Evolutionary conservation across 2,888 invertebrate species (phyloP), one percentile per base, ranked within the genome.

Genomic region (Ophion slaviceki): DNA sequence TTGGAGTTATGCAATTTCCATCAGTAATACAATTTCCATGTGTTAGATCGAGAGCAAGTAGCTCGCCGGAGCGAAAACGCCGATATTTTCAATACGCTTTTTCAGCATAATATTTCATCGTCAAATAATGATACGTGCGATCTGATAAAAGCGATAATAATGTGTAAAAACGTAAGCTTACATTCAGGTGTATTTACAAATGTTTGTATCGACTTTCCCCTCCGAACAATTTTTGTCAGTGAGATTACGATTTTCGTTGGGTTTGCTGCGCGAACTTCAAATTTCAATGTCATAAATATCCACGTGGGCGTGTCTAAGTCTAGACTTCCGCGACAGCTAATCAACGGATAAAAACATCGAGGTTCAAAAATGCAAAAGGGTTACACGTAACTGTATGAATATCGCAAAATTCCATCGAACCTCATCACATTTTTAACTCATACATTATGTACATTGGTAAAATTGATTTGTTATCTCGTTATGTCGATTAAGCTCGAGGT

Each of bases 121-220:
- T 67, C 67, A 36, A 71, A 61, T 70, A 76, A 82, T 67, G 72
- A 80, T 32, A 70, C 74, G 80, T 70, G 72, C 80, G 66, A 83
- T 80, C 83, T 83, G 74, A 80, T 83, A 59, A 62, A 86, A 86
- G 85, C 82, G 59, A 71, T 76, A 75, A 59, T 24, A 75, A 79
- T 64, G 71, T 61, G 8, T 80, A 85, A 82, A 85, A 83, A 86
- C 82, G 61, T 72, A 77, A 86, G 67, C 67, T 86, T 86, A 82
- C 80, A 74, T 74, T 74, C 68, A 67, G 76, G 72, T 80, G 71
- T 86, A 83, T 86, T 83, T 83, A 86, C 83, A 86, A 83, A 57
- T 80, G 83, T 78, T 45, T 47, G 71, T 85, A 59, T 78, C 80
- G 14, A 83, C 78, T 45, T 40, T 76, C 68, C 59, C 71, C n/a